phyloP scores from a whole-genome alignment of 2,888 invertebrate genomes.

The Pteria penguin region DNA sequence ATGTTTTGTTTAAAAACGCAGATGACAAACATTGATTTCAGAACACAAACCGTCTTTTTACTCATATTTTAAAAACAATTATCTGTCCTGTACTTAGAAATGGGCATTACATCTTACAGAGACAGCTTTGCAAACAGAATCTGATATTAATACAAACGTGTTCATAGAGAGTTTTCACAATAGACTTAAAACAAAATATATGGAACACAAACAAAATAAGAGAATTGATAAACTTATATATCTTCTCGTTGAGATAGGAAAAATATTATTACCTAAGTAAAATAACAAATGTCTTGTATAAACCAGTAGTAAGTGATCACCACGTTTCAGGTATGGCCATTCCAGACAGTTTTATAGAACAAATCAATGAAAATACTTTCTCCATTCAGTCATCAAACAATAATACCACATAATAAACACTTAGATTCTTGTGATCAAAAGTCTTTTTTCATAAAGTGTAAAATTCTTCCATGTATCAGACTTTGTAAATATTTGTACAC shows the following conservation, averaged over 20 bases:
- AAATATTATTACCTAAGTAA: neutral
- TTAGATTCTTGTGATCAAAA: neutral
- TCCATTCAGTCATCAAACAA: too few relatives aligned
- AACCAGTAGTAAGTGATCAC: too few relatives aligned
- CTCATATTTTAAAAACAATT: neutral
- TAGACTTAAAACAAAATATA: conserved; percentile 13
- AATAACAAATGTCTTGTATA: neutral
- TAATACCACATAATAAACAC: too few relatives aligned
- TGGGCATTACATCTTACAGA: conserved; percentile 9
- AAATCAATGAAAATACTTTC: neutral
- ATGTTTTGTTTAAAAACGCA: too few relatives aligned
- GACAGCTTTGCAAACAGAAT: neutral
- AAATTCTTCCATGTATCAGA: conserved; percentile 9
- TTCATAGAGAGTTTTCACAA: conserved; percentile 25
- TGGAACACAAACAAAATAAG: neutral
- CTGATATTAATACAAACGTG: conserved; percentile 21
- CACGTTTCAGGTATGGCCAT: too few relatives aligned
- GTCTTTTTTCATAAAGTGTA: conserved; percentile 9
- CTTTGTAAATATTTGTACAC: conserved; percentile 13
- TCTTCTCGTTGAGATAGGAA: conserved; percentile 6
- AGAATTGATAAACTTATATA: conserved; percentile 9
- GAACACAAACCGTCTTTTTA: neutral
- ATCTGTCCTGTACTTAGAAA: conserved; percentile 1
- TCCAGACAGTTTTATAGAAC: too few relatives aligned
- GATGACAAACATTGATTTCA: too few relatives aligned